phyloP scores from a whole-genome alignment of 2,797 vertebrate genomes.

The Rhinichthys osculus region DNA sequence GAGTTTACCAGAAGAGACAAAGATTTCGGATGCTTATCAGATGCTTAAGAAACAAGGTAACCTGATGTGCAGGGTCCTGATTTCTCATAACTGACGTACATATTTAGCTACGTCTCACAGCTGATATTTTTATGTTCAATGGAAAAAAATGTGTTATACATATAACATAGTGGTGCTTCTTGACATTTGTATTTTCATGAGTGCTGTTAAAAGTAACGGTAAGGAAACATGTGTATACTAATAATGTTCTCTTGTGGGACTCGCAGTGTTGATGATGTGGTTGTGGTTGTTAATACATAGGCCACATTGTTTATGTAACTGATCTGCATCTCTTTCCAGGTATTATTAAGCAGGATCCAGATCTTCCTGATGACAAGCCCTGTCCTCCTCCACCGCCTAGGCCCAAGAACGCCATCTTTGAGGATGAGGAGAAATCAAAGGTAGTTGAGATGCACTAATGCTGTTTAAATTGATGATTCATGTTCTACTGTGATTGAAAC shows the following conservation, averaged over 20 bases:
- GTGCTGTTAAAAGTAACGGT: background rate
- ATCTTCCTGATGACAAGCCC: conserved; percentile 85
- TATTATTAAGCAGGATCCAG: conserved; percentile 94
- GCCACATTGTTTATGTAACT: background rate
- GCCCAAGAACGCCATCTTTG: conserved; percentile 91
- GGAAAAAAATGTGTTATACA: too few relatives aligned
- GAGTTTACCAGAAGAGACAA: conserved; percentile 88
- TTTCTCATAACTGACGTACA: background rate
- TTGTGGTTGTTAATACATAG: conserved; percentile 7
- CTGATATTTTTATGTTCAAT: background rate
- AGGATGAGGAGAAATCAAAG: conserved; percentile 98
- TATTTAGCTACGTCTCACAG: background rate
- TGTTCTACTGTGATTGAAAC: background rate
- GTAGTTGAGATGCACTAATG: conserved; percentile 69
- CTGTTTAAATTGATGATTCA: background rate
- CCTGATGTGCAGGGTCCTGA: background rate
- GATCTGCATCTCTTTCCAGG: conserved; percentile 77
- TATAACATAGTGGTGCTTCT: too few relatives aligned
- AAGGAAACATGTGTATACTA: background rate
- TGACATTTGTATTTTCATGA: background rate
- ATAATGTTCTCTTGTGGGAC: background rate
- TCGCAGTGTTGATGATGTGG: background rate
- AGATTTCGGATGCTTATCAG: conserved; percentile 95
- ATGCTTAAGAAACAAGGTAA: conserved; percentile 98
- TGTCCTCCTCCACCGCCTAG: conserved; percentile 85